Base-by-base conservation (phyloP, 2,888 invertebrate species). In the Tetropium fuscum region DNA sequence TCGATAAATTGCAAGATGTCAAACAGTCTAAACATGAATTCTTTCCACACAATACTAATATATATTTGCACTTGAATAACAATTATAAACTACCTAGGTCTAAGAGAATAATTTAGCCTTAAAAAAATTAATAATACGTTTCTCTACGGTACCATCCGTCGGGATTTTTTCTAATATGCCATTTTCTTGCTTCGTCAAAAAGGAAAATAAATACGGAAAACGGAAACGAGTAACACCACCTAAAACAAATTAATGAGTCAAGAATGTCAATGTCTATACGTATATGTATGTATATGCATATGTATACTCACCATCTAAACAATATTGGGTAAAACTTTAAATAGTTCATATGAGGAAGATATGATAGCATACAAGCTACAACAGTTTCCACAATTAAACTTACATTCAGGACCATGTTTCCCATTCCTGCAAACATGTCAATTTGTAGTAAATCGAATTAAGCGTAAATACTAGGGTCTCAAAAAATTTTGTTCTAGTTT, bases 101-200 rank as follows among this genome's bases (percentile, higher is more conserved):
- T 19, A 18, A 44, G 15, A 25, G 16, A 43, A 19, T 36, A 53
- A 36, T 41, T 18, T 22, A 22, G 15, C 2, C 36, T 13, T 36
- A 53, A 3, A 41, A n/a, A 15, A 15, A 7, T 71, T 74, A 90
- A 74, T 92, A 94, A 77, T 92, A 93, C 27, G 91, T 92, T 81
- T 93, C 92, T 64, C 84, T 78, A 78, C 91, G 91, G 32, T 92
- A 84, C 89, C 90, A 94, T 65, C 89, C 86, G 1, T 89, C 88
- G 1, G 88, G 85, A 74, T 87, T 85, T 68, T 86, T 86, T 63
- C 94, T 85, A 48, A 94, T 87, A 67, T 91, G 83, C 76, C 86
- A 89, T 72, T 92, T 88, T 65, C 94, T 85, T n/a, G 87, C 72
- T 80, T 94, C 94, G 74, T 95, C 94, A 66, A 88, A 90, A 7